Conservation (phyloP, 2,113 vertebrate genomes). For the Zapus hudsonius region DNA sequence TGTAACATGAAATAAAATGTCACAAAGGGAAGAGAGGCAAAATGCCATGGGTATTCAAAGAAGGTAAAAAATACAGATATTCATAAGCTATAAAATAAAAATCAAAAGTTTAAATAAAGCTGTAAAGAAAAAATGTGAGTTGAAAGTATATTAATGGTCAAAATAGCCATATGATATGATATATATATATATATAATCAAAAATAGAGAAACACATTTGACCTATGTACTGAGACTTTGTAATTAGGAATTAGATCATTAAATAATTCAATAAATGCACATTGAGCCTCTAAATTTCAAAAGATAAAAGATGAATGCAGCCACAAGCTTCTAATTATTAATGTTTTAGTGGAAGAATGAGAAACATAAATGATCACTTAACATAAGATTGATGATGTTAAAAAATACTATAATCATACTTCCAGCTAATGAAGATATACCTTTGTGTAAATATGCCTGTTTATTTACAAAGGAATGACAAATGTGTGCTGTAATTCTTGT, state of each 20-base stretch:
- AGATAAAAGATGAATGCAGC: conserved; percentile 34
- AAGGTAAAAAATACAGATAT: background rate
- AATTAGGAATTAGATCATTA: conserved; percentile 32
- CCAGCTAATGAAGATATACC: background rate
- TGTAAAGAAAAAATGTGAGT: background rate
- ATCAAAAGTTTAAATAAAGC: conserved; percentile 9
- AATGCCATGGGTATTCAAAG: background rate
- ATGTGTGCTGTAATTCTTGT: background rate
- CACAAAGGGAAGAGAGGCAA: background rate
- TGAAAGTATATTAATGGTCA: background rate
- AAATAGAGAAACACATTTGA: no score
- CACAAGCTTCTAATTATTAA: conserved; percentile 32
- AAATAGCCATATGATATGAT: background rate
- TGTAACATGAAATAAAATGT: background rate
- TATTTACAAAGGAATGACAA: background rate
- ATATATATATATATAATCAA: no score
- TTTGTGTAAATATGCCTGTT: background rate
- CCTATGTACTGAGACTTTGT: no score
- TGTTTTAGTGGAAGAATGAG: conserved; percentile 16
- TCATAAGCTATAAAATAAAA: background rate
- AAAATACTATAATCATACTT: background rate
- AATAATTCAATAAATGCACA: conserved; percentile 58
- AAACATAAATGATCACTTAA: background rate
- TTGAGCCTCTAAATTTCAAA: conserved; percentile 26
- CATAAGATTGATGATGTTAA: conserved; percentile 6